phyloP scores from a whole-genome alignment of 2,888 invertebrate species.

The Apocheima hispidaria region DNA sequence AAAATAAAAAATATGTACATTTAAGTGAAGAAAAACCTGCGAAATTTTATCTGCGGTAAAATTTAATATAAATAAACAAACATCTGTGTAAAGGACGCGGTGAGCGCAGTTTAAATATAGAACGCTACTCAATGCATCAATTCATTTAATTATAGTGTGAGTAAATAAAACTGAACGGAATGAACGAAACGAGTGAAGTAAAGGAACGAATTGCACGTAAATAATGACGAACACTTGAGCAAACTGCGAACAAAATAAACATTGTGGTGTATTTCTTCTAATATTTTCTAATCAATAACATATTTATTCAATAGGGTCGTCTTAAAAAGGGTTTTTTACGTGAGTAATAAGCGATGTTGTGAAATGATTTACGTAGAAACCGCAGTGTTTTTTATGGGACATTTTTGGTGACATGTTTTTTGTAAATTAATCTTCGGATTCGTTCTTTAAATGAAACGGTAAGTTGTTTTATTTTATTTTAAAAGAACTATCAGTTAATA shows the following conservation, averaged over 20 bases:
- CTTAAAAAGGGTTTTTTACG: too few relatives aligned
- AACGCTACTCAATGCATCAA: constrained; percentile 51
- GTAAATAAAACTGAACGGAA: constrained; percentile 57
- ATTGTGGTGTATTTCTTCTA: constrained; percentile 10
- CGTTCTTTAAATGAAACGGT: constrained; percentile 41
- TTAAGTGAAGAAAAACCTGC: not conserved
- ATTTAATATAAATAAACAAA: not conserved
- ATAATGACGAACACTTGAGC: constrained; percentile 38
- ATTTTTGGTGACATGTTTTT: constrained; percentile 20
- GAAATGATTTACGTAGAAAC: constrained; percentile 23
- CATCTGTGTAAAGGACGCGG: constrained; percentile 6
- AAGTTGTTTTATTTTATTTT: constrained; percentile 12
- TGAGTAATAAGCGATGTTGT: not conserved
- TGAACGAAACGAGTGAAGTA: constrained; percentile 54
- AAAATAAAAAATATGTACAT: not conserved
- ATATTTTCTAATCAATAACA: not conserved
- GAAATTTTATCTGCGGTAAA: not conserved
- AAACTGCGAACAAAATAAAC: constrained; percentile 38
- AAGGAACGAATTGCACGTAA: constrained; percentile 44
- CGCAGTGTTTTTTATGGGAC: not conserved
- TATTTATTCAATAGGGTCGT: too few relatives aligned
- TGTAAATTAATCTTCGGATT: constrained; percentile 28
- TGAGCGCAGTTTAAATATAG: constrained; percentile 39
- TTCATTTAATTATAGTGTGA: constrained; percentile 60
- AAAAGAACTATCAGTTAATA: not conserved